Conservation (phyloP, 2,113 vertebrate species). For the Ceuthmochares aereus region DNA sequence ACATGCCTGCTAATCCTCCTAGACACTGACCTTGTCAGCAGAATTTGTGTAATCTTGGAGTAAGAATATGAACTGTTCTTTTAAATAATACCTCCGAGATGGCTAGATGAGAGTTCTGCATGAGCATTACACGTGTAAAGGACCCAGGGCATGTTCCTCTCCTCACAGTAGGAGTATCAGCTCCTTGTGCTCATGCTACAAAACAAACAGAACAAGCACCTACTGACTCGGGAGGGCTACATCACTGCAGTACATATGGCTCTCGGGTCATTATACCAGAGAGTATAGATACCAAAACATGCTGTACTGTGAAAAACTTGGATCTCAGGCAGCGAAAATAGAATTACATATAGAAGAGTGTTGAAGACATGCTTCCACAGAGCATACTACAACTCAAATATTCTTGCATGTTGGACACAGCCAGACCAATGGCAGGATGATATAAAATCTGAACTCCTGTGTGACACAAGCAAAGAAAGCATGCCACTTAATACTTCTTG, state of each 20-base stretch:
- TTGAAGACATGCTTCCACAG: not conserved
- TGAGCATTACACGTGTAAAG: not conserved
- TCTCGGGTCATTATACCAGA: rapidly evolving
- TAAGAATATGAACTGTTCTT: not conserved
- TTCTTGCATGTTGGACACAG: not conserved
- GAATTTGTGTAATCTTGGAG: conserved; percentile 38
- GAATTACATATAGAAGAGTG: not conserved
- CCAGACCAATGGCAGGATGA: not conserved
- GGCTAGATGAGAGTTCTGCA: not conserved
- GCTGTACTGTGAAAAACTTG: not conserved
- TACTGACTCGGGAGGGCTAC: rapidly evolving
- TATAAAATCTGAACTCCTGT: not conserved
- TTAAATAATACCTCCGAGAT: not conserved
- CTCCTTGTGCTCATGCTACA: not conserved
- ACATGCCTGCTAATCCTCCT: conserved; percentile 38
- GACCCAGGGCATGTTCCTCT: not conserved
- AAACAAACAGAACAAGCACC: not conserved
- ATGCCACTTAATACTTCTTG: not conserved
- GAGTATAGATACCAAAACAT: not conserved
- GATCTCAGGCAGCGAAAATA: not conserved
- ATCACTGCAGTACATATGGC: not conserved
- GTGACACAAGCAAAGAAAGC: not conserved
- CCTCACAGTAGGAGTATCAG: not conserved
- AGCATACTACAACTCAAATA: not conserved
- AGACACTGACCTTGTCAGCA: conserved; percentile 38